Base-by-base conservation (phyloP, 2,888 invertebrate species). In the Cryptops parisi region DNA sequence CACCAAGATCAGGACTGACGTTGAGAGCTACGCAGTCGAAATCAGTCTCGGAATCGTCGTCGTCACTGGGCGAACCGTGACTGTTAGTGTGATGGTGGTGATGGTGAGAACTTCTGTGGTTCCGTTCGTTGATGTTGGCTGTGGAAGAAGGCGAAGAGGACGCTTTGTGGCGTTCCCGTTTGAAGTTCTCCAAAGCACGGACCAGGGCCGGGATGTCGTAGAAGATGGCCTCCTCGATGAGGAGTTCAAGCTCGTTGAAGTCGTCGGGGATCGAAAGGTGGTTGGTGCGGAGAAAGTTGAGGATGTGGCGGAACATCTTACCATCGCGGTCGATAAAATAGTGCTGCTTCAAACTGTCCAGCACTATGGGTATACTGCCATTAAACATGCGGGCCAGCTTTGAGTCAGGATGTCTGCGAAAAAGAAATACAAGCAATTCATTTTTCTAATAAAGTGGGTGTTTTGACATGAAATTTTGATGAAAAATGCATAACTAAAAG, bases 311-410 rank as follows among this genome's bases (percentile, higher is more conserved):
- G 74, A 98, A 98, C 84, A 94, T 89, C 60, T 85, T 87, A 2
- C 97, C 96, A 68, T 98, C 97, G 47, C 97, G 78, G 74, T 98
- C 97, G 64, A 98, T 93, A 74, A 97, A 98, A 71, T 97, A 97
- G 69, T 98, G 94, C 67, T 96, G 96, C 71, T 96, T 96, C 61
- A 96, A 72, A 3, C 88, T 89, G 69, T 96, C 96, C 69, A 96
- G 72, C 17, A 96, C 91, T 61, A 96, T 93, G 2, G 96, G 94
- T 63, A 94, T 88, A 62, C 81, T 84, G 33, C 96, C 96, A 68
- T 90, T 91, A 73, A 96, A 96, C 69, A 96, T 78, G 72, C 85
- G 85, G 15, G 88, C 90, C 61, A 96, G 75, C 62, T 84, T 79
- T 2, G 94, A 94, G 52, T 94, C 89, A 0, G 93, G 86, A 69